These are phyloP conservation scores for Strix aluco DNA, from an alignment of 2,113 vertebrate genomes.

Conservation along the genomic window DNA sequence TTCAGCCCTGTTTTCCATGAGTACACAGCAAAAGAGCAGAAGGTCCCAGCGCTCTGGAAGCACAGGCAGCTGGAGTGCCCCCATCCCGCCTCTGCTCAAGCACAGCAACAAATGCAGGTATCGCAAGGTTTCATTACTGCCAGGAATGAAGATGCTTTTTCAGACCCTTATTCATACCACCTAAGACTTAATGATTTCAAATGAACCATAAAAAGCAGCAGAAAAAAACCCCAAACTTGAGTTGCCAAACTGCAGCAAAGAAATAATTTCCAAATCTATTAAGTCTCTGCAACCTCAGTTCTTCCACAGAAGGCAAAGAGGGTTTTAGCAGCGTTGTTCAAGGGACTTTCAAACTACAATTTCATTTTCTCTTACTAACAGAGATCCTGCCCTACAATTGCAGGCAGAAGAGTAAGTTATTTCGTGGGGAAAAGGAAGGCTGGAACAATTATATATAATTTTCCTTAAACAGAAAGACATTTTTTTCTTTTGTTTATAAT, in stretches of 20 bases:
- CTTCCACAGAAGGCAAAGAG: background rate
- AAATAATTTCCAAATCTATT: background rate
- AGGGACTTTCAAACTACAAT: background rate
- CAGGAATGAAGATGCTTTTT: background rate
- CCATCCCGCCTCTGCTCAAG: background rate
- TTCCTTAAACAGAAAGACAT: background rate
- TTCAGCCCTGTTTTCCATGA: background rate
- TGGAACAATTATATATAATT: background rate
- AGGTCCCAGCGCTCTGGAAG: no score
- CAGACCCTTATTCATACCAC: background rate
- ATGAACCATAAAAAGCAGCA: background rate
- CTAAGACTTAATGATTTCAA: background rate
- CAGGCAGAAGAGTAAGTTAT: background rate
- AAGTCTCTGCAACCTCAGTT: background rate
- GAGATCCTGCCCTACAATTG: background rate
- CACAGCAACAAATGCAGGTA: background rate
- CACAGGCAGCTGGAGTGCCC: background rate
- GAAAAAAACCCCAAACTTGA: background rate
- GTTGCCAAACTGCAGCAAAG: background rate
- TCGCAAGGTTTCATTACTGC: background rate
- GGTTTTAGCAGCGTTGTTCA: background rate
- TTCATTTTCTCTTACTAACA: background rate
- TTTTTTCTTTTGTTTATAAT: background rate
- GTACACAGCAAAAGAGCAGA: background rate
- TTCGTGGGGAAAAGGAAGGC: background rate